Base-by-base conservation (phyloP, 2,888 invertebrate species). In the Pandemis cinnamomeana region DNA sequence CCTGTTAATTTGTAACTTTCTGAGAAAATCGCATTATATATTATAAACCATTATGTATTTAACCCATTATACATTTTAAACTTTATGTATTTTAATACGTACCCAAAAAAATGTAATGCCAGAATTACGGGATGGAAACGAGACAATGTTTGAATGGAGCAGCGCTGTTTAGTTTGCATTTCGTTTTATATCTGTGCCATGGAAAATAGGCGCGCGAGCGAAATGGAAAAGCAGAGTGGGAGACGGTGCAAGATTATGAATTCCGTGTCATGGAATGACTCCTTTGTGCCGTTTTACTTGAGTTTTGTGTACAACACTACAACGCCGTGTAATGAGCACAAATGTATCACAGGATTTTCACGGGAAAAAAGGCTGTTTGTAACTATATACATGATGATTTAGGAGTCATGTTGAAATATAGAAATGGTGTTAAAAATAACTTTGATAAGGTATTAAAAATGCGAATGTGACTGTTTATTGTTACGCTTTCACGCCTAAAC, bases 301-400 rank as follows among this genome's bases (percentile, higher is more conserved):
- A 15, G 44, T 15, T 36, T n/a, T 60, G 62, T 67, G 62, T 72
- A 60, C 60, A 46, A 62, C 72, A 72, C 72, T 72, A 72, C 62
- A 63, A 72, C 8, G 27, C 68, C 11, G 72, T 63, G 46, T 68
- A 68, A 72, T 72, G 68, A 72, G 72, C 72, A 53, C 46, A 62
- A 62, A 44, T 15, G 4, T 36, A 61, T 42, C 41, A 8, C 13
- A 41, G 41, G 41, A 20, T 62, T 42, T 61, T 61, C 15, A n/a
- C 15, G n/a, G 5, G 15, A 13, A 7, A 46, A 46, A 46, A 46
- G 10, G 20, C 20, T 20, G 20, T 20, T 20, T 20, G 20, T 20
- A 20, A 20, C 20, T 20, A 20, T 20, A 20, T n/a, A n/a, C n/a
- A n/a, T n/a, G n/a, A n/a, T 20, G 20, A 20, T 20, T 20, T 20